phyloP scores from a whole-genome alignment of 2,797 vertebrate species.

The Pseudotriccus pelzelni region DNA sequence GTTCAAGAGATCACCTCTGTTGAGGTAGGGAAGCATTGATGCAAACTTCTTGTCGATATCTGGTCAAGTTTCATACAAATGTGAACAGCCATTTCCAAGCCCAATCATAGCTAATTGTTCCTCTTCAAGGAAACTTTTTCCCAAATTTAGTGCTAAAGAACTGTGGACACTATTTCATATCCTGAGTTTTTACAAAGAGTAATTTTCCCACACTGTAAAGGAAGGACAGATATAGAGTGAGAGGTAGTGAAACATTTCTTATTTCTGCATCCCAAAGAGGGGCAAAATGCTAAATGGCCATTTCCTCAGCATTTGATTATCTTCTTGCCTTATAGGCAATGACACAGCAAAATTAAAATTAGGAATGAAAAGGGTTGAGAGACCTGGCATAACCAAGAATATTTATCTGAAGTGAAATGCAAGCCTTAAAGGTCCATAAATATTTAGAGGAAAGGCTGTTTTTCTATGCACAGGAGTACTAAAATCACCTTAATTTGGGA shows the following conservation, averaged over 20 bases:
- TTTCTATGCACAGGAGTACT: background rate
- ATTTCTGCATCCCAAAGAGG: background rate
- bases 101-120: background rate
- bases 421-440: background rate
- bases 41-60: background rate
- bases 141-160: background rate
- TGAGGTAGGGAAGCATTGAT: background rate
- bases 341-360: background rate
- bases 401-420: background rate
- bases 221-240: background rate
- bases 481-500: background rate
- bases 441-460: background rate
- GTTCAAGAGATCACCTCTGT: background rate
- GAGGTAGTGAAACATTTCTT: background rate
- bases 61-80: background rate
- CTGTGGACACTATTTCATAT: background rate
- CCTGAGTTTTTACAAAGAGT: background rate
- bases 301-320: background rate
- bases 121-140: background rate
- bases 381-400: background rate
- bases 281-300: background rate
- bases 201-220: background rate
- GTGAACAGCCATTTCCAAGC: background rate
- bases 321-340: background rate
- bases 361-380: background rate